These are phyloP conservation scores for Antennarius maculatus DNA, from an alignment of 2,797 vertebrate species.

Conservation along the genomic window DNA sequence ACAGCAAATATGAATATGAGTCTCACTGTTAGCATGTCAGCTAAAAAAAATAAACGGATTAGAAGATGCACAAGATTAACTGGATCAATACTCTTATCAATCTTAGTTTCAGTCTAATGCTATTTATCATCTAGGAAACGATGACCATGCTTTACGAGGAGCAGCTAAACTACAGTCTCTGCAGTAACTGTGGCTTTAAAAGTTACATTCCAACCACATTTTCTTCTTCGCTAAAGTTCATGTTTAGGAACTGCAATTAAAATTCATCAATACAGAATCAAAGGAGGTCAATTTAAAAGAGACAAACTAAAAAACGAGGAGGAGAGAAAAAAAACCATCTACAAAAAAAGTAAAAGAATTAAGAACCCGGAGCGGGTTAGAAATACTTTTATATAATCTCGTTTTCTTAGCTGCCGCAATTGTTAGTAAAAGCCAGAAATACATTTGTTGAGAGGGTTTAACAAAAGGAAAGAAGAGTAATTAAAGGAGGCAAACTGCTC, in stretches of 20 bases:
- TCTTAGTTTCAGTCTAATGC: neutral
- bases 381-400: conserved; percentile 31
- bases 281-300: neutral
- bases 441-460: conserved; percentile 12
- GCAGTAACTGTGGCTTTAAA: neutral
- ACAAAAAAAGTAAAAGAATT: conserved; percentile 20
- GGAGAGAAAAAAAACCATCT: neutral
- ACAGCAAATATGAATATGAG: neutral
- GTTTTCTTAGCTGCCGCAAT: conserved; percentile 64
- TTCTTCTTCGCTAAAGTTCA: conserved; percentile 1
- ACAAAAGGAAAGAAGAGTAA: neutral
- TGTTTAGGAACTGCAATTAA: neutral
- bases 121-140: neutral
- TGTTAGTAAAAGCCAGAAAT: conserved; percentile 40
- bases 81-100: neutral
- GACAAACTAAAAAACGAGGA: neutral
- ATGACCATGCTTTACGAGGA: neutral
- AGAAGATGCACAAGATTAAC: neutral
- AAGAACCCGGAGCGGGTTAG: conserved; percentile 22
- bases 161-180: neutral
- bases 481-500: neutral
- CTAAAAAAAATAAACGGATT: neutral
- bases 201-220: neutral
- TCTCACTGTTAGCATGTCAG: conserved; percentile 1
- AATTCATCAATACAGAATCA: neutral